A percentile compares a stretch with the other conserved stretches of the same genome.
phyloP scores from a whole-genome alignment of 2,888 invertebrate genomes.

The Cacoxenus indagator region DNA sequence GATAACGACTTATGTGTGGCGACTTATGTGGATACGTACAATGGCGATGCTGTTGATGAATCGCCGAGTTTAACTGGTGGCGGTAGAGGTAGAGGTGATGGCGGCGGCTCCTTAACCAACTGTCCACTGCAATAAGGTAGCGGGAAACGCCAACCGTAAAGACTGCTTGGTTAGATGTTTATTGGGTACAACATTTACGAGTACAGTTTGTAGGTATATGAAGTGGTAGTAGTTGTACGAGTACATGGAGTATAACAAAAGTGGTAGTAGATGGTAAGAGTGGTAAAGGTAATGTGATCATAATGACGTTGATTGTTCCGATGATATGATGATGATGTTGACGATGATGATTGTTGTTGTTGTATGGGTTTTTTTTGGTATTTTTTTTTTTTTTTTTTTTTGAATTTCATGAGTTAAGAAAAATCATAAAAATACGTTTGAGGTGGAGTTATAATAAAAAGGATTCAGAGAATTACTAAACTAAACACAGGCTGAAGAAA shows the following conservation, averaged over 20 bases:
- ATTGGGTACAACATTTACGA: conserved; percentile 37
- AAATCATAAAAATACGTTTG: not conserved
- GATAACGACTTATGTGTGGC: not conserved
- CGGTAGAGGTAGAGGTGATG: conserved; percentile 84
- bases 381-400: not conserved
- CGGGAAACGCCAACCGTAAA: conserved; percentile 97
- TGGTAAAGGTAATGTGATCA: conserved; percentile 32
- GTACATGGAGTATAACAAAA: not conserved
- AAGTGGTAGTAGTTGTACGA: not conserved
- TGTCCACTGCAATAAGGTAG: conserved; percentile 94
- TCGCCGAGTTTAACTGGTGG: conserved; percentile 83
- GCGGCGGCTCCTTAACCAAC: conserved; percentile 79
- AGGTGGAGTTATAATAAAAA: not conserved
- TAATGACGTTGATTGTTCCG: not conserved
- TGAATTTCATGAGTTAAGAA: not conserved
- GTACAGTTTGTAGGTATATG: not conserved
- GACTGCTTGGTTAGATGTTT: conserved; percentile 76
- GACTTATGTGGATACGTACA: conserved; percentile 72
- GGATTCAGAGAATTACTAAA: not conserved
- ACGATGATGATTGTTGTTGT: conserved; percentile 16
- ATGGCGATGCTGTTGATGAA: conserved; percentile 78
- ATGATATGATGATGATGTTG: conserved; percentile 23
- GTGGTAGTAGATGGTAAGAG: conserved; percentile 21
- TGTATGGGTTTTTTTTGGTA: not conserved
- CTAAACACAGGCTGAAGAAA: not conserved